Base-by-base conservation (phyloP, 2,888 invertebrate species). In the Synanthedon vespiformis region DNA sequence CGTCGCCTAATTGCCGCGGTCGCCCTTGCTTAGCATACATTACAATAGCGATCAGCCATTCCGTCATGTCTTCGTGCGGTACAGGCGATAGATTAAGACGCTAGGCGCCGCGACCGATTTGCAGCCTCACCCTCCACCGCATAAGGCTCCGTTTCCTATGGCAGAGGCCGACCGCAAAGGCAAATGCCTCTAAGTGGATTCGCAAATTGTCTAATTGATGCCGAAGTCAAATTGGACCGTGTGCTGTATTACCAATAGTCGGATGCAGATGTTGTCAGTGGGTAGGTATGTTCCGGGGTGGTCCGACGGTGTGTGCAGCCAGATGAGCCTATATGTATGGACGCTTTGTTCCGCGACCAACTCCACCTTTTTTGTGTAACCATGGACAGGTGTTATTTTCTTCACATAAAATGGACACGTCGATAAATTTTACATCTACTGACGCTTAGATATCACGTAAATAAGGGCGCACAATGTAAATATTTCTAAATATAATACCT, bases 141-240 rank as follows among this genome's bases (percentile, higher is more conserved):
- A 34, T 10, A 34, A 34, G 34, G 34, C 34, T 34, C 8, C 13
- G 44, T 44, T 44, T n/a, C 5, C 44, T 14, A 13, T 13, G 12
- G 44, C 14, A 3, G 44, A 13, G 44, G 47, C 52, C 40, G 44
- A 47, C 52, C 40, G 48, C 14, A 51, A 53, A 56, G 56, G 57
- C 59, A 55, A 61, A 61, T 61, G 62, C 62, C 59, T 67, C 64
- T 64, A 57, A 67, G 60, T 65, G 67, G 68, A 72, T 76, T 77
- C 74, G 82, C 80, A 79, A 86, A 85, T 85, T 77, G 83, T 68
- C 74, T 82, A 74, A 85, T 84, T 81, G 81, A 70, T 69, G 76
- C 72, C 68, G 72, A 66, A 75, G 75, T 71, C 70, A 65, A 56
- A 60, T 61, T 59, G 48, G 58, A 61, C 57, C 57, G 62, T 60